Evolutionary conservation across 2,797 vertebrate genomes (phyloP).

Genomic region (Etheostoma perlongum): DNA sequence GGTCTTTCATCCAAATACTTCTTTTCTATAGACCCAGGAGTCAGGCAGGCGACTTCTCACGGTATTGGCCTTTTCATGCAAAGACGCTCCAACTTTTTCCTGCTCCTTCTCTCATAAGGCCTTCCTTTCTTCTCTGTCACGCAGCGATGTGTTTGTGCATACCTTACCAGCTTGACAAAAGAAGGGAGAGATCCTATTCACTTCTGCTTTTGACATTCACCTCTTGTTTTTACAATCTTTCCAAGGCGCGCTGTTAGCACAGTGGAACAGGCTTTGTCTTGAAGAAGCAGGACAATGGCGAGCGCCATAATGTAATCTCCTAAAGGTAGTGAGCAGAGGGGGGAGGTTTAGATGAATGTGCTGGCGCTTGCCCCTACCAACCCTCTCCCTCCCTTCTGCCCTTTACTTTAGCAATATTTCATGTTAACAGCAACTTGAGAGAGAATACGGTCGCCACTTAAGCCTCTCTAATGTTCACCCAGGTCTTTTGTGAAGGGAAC

Average conservation of each 20-base stretch:
- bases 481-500: slow-evolving; percentile 58
- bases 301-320: slow-evolving; percentile 79
- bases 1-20: slow-evolving; percentile 63
- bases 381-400: slow-evolving; percentile 37
- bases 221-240: slow-evolving; percentile 83
- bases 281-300: slow-evolving; percentile 72
- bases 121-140: slow-evolving; percentile 88
- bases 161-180: slow-evolving; percentile 80
- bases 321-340: slow-evolving; percentile 67
- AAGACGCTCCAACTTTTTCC: slow-evolving; percentile 73
- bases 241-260: slow-evolving; percentile 76
- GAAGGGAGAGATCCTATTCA: slow-evolving; percentile 78
- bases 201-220: slow-evolving; percentile 79
- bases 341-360: slow-evolving; percentile 74
- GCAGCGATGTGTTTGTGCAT: slow-evolving; percentile 91
- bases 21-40: slow-evolving; percentile 60
- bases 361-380: slow-evolving; percentile 69
- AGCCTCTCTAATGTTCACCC: slow-evolving; percentile 66
- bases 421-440: slow-evolving; percentile 62
- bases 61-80: slow-evolving; percentile 73
- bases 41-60: slow-evolving; percentile 74
- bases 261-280: slow-evolving; percentile 80
- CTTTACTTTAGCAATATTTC: slow-evolving; percentile 71
- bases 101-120: slow-evolving; percentile 72
- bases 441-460: slow-evolving; percentile 73